Base-by-base conservation (phyloP, 2,797 vertebrate species). In the Nothura maculosa region DNA sequence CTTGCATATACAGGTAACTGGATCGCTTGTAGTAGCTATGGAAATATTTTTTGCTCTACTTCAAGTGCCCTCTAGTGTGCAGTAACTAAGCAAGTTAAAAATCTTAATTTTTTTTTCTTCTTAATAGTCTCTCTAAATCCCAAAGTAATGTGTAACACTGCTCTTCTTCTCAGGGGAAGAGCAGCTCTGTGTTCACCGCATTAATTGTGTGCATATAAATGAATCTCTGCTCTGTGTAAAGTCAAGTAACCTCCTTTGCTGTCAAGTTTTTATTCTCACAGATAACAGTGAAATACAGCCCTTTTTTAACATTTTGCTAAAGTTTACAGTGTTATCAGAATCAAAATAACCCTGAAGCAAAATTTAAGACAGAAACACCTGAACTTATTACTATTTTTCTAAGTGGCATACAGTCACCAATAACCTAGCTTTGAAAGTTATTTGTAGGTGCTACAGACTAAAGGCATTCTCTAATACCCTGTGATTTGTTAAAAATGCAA, bases 21-120 rank as follows among this genome's bases (percentile, higher is more conserved):
- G 61, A 72, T 86, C 15, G 0, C 18, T 80, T 42, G 61, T 68
- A 81, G 60, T 43, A 85, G 61, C 81, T 88, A 67, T 54, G 4
- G 28, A 95, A 87, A 93, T 86, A 90, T 13, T 95, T 94, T 97
- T 96, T 93, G 94, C 95, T 96, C 98, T 98, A 91, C 95, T 89
- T 97, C 98, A 98, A 98, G 98, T 97, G 98, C 99, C 99, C 99
- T 99, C 99, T 99, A 99, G 99, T 98, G 99, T 98, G 98, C 97
- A 98, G 91, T 92, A 96, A 93, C 97, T 93, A 97, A 67, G 91
- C 95, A 95, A 96, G 96, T 97, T 98, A 96, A 96, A 93, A 19
- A 90, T 81, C 68, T 76, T 52, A 52, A 28, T 5, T 4, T 66
- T 85, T 74, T 90, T 91, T 64, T 52, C 7, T 16, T 14, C 20